Percentiles rank a stretch among this genome's conserved stretches.
Conservation (phyloP, 2,797 vertebrate genomes). For the Gallirallus australis region DNA sequence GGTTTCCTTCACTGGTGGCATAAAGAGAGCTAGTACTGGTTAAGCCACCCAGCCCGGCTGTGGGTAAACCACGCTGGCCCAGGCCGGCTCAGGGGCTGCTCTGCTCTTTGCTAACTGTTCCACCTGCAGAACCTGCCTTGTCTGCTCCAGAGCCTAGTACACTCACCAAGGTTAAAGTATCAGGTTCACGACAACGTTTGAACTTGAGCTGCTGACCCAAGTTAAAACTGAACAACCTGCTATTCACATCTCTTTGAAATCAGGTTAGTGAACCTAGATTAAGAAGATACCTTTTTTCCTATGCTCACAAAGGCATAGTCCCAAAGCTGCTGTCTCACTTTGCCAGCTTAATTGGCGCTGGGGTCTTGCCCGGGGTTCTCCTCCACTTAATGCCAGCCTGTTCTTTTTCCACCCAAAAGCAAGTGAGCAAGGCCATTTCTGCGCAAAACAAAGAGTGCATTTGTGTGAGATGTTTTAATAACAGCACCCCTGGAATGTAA, state of each 20-base stretch:
- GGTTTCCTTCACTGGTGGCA: background rate
- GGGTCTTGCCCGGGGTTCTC: background rate
- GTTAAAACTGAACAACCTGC: background rate
- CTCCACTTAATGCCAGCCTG: background rate
- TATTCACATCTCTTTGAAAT: background rate
- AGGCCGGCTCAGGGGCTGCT: background rate
- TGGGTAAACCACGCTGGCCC: background rate
- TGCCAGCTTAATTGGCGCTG: background rate
- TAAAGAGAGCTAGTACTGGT: background rate
- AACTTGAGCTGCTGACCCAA: background rate
- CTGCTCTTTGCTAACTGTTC: background rate
- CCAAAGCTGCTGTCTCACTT: background rate
- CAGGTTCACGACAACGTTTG: background rate
- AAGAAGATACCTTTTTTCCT: background rate
- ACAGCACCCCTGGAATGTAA: constrained; percentile 13
- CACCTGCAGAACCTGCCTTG: background rate
- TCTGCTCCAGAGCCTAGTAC: rapidly evolving
- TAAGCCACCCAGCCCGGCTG: background rate
- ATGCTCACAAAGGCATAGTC: background rate
- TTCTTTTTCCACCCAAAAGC: background rate
- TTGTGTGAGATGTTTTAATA: constrained; percentile 23
- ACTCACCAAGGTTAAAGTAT: background rate
- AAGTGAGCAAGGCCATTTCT: background rate
- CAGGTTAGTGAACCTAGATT: background rate
- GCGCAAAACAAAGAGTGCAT: background rate